A percentile compares a stretch with the other conserved stretches of the same genome.
These are phyloP conservation scores for Clarias gariepinus DNA, from an alignment of 2,113 vertebrate genomes.

Conservation along the genomic window DNA sequence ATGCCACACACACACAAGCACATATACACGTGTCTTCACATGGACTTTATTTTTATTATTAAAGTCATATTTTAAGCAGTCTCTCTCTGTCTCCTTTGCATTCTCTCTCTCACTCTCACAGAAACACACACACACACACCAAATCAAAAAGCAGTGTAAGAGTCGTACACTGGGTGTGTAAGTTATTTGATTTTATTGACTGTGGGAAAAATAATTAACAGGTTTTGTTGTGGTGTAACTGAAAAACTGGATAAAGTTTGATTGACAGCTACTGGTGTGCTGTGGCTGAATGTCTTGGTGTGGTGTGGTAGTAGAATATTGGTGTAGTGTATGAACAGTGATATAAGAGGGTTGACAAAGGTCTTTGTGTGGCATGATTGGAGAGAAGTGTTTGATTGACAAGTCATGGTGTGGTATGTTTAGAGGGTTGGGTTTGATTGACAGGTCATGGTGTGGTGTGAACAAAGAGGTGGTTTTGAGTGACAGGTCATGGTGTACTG, in stretches of 20 bases:
- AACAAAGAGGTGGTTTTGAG: background rate
- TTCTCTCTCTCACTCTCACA: background rate
- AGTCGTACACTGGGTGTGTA: background rate
- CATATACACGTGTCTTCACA: background rate
- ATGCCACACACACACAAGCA: background rate
- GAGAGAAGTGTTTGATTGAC: background rate
- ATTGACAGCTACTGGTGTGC: background rate
- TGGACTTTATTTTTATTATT: background rate
- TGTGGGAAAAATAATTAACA: slow-evolving; percentile 29
- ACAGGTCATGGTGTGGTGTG: background rate
- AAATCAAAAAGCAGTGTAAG: background rate
- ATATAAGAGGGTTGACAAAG: background rate
- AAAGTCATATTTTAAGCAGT: background rate
- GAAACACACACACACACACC: background rate
- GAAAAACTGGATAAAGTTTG: background rate
- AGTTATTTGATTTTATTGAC: slow-evolving; percentile 47
- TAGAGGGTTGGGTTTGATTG: background rate
- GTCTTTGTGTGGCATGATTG: background rate
- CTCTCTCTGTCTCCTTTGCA: background rate
- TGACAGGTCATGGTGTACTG: background rate
- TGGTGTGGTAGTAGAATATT: slow-evolving; percentile 1
- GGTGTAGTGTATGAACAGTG: background rate
- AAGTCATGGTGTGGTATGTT: background rate
- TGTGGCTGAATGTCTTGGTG: background rate
- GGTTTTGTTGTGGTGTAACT: background rate